These are phyloP conservation scores for Metacarcinus magister DNA, from an alignment of 2,888 invertebrate genomes.

Conservation along the genomic window DNA sequence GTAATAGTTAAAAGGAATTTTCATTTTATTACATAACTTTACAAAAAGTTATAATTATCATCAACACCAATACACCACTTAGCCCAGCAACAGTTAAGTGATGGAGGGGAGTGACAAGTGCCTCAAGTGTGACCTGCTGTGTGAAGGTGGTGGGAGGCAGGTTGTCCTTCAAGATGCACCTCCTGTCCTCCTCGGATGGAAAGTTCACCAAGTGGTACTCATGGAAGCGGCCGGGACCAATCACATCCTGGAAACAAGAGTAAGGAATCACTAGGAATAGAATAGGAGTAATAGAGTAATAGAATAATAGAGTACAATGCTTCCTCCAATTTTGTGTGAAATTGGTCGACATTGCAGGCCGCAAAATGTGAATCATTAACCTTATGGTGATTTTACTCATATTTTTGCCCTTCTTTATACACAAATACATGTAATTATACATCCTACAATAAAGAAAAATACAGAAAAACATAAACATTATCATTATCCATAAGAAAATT, in stretches of 20 bases:
- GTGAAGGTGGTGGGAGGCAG: not conserved
- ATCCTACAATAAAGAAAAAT: no score
- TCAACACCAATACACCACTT: not conserved
- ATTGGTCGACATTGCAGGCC: no score
- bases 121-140: not conserved
- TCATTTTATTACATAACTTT: no score
- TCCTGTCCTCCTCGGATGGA: constrained; percentile 65
- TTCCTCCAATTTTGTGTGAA: no score
- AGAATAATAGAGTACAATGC: no score
- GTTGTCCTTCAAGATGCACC: constrained; percentile 58
- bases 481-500: no score
- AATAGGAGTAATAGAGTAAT: not conserved
- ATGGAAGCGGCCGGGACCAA: constrained; percentile 78
- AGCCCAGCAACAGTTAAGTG: constrained; percentile 76
- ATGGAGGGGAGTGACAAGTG: constrained; percentile 41
- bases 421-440: no score
- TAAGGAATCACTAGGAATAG: not conserved
- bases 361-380: no score
- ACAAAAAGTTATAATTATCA: not conserved
- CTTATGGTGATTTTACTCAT: no score
- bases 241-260: constrained; percentile 68
- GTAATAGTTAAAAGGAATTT: not conserved
- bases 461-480: no score
- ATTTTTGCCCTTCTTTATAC: no score
- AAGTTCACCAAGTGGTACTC: constrained; percentile 71